Base-by-base conservation (phyloP, 2,113 vertebrate genomes). In the Manacus vitellinus region DNA sequence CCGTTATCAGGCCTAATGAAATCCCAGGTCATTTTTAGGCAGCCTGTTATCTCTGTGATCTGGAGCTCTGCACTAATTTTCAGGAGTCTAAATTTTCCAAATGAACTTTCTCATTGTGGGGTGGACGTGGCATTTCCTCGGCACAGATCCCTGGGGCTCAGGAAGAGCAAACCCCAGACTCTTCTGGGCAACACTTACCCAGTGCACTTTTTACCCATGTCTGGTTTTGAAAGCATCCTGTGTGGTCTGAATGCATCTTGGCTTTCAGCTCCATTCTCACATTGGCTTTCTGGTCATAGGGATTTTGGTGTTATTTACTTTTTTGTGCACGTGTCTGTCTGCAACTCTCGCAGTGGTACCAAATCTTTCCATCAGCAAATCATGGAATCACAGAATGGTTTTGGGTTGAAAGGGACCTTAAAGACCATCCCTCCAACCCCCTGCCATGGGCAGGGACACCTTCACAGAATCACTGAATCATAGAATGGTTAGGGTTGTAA, bases 51-150 rank as follows among this genome's bases (percentile, higher is more conserved):
- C 59, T 37, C 52, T 65, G 68, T 47, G 55, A 63, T 91, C 72
- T 8, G 2, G 62, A 68, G 66, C 51, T 68, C 46, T 54, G 39
- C 37, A 4, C 76, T 66, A 0, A 68, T 83, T 86, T 76, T 67
- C 67, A 41, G 58, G 35, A 83, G 49, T 35, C 30, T 37, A 1
- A 55, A 58, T 81, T 76, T 77, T 77, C 46, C 25, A 28, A 71
- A 66, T 15, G 10, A 54, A 41, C 15, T 30, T 66, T 7, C 31
- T 92, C 3, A 0, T 24, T 65, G 52, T 66, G 70, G 37, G 82
- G 19, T 59, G 49, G 58, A n/a, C 0, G 0, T 1, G 4, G 41
- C 0, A 0, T 79, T 83, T 73, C 14, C 31, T 62, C 0, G 0
- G 47, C 62, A 33, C 1, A 0, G 30, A 62, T 83, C 72, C 75